Base-by-base conservation (phyloP, 2,113 vertebrate genomes). In the Osmerus eperlanus region DNA sequence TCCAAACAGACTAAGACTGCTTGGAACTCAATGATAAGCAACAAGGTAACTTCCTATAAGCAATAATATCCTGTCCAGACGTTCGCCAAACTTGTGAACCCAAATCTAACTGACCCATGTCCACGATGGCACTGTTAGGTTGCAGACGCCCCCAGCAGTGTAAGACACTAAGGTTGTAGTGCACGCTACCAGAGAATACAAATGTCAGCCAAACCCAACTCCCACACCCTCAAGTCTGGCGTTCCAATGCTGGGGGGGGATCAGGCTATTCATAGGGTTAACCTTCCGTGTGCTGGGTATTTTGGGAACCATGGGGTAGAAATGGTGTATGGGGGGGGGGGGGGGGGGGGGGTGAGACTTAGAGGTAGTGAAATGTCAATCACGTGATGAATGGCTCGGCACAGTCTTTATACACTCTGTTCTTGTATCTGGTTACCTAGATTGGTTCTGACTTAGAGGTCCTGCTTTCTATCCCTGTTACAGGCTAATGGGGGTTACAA, bases 191-290 rank as follows among this genome's bases (percentile, higher is more conserved):
- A 47, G 41, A 11, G 41, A 47, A 47, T 12, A 47, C 9, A 21
- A 80, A 83, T 73, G 64, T 29, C 72, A 68, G 52, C 21, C 58
- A 51, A 47, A 0, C 21, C 9, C 13, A 60, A 21, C 32, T 51
- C 52, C 13, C 4, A 8, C 36, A 23, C 12, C 32, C 19, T 70
- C 28, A 78, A 78, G 52, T 13, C 23, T 21, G 72, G 66, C 65
- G 36, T 66, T 68, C 2, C 1, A 82, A 89, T 82, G 70, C 88
- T 90, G 71, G 65, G 19, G 79, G 41, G 41, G 9, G 81, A 85
- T 83, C 79, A 84, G 13, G 63, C 85, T 91, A 91, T 90, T 88
- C 71, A 87, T 85, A 88, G 87, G 47, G 7, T 55, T 83, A 80
- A 84, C 84, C 81, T 87, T 88, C 78, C 74, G 51, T 67, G 32